A percentile compares a stretch with the other conserved stretches of the same genome.
phyloP scores from a whole-genome alignment of 2,888 invertebrate genomes.

The Dromius quadrimaculatus region DNA sequence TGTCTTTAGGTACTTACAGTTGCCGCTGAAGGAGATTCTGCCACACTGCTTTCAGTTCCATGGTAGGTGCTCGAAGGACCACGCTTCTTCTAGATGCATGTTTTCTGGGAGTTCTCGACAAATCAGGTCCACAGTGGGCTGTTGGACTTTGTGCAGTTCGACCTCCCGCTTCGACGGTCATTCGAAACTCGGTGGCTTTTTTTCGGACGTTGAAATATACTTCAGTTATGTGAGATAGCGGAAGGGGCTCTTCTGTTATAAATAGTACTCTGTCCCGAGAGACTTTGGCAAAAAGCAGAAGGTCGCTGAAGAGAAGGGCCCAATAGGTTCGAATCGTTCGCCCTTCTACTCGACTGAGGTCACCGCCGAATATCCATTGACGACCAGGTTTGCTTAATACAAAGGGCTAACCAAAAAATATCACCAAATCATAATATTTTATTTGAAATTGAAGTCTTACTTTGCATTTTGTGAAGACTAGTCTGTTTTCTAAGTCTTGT shows the following conservation, averaged over 20 bases:
- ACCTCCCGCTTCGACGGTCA: slow-evolving; percentile 77
- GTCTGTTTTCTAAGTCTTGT: slow-evolving; percentile 86
- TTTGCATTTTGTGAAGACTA: slow-evolving; percentile 92
- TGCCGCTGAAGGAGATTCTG: slow-evolving; percentile 88
- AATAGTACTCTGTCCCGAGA: slow-evolving; percentile 88
- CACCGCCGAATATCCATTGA: slow-evolving; percentile 92
- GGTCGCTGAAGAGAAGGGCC: slow-evolving; percentile 87
- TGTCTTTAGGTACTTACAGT: slow-evolving; percentile 75
- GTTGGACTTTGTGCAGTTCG: slow-evolving; percentile 78
- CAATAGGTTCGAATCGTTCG: slow-evolving; percentile 85
- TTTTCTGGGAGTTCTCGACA: slow-evolving; percentile 74
- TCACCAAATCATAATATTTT: background rate
- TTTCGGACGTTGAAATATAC: slow-evolving; percentile 88
- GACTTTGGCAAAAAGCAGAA: slow-evolving; percentile 87
- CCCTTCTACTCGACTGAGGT: slow-evolving; percentile 85
- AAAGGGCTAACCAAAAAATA: slow-evolving; percentile 73
- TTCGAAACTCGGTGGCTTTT: slow-evolving; percentile 88
- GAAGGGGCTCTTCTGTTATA: slow-evolving; percentile 88
- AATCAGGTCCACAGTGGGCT: slow-evolving; percentile 79
- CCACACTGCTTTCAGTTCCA: slow-evolving; percentile 91
- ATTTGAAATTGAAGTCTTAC: slow-evolving; percentile 63
- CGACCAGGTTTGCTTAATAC: slow-evolving; percentile 85
- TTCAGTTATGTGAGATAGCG: slow-evolving; percentile 82
- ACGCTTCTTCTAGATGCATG: slow-evolving; percentile 76
- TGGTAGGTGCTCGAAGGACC: slow-evolving; percentile 82